Percentiles rank a stretch among this genome's conserved stretches.
These are phyloP conservation scores for Nematostella vectensis DNA, from an alignment of 92 coral and sea anemone genomes.

Conservation along the genomic window DNA sequence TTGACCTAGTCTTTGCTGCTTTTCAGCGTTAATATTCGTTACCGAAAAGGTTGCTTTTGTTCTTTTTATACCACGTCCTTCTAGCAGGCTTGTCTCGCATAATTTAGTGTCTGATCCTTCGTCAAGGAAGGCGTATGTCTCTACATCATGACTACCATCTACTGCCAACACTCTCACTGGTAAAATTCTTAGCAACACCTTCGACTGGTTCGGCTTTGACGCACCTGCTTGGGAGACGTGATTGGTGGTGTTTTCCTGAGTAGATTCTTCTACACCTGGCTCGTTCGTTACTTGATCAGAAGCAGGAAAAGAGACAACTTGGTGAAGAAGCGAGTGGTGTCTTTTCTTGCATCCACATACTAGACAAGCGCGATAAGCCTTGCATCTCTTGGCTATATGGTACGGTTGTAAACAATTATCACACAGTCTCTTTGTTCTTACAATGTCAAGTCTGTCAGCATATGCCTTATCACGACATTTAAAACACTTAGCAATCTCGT, in stretches of 20 bases:
- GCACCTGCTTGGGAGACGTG: constrained; percentile 1
- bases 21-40: neutral
- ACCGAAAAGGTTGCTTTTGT: neutral
- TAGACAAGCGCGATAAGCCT: constrained; percentile 5
- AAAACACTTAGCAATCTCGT: constrained; percentile 20
- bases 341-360: constrained; percentile 14
- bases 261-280: neutral
- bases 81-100: neutral
- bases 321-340: constrained; percentile 37
- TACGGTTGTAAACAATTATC: constrained; percentile 18
- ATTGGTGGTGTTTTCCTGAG: neutral
- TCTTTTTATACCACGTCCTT: neutral
- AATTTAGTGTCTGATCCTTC: constrained; percentile 2
- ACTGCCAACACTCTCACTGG: neutral
- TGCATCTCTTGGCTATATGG: constrained; percentile 30
- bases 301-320: neutral
- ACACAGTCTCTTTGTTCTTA: constrained; percentile 14
- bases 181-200: neutral
- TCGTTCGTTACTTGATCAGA: neutral
- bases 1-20: neutral
- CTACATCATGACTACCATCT: neutral
- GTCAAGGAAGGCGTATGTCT: constrained; percentile 1
- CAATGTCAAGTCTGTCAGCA: constrained; percentile 8
- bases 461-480: constrained; percentile 17
- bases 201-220: neutral